Evolutionary conservation across 2,113 vertebrate species (phyloP).

Genomic region (Gopherus flavomarginatus): DNA sequence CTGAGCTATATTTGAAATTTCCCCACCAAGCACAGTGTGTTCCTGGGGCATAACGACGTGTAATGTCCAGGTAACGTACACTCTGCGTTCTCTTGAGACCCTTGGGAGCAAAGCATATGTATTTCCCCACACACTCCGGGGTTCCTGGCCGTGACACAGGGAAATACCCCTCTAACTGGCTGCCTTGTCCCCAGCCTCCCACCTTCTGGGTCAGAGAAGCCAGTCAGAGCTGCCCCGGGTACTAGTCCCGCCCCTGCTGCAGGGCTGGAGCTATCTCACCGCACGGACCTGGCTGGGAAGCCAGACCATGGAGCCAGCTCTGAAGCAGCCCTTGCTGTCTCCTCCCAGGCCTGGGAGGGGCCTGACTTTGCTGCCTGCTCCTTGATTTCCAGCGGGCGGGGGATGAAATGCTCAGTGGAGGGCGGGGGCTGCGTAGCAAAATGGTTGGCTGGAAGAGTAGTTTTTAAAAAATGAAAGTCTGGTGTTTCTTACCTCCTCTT

Average conservation of each 20-base stretch:
- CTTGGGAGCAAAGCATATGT: background rate
- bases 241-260: background rate
- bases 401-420: no score
- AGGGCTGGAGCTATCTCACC: background rate
- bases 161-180: background rate
- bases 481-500: background rate
- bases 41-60: background rate
- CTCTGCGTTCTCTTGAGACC: background rate
- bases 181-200: background rate
- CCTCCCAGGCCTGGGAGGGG: background rate
- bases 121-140: background rate
- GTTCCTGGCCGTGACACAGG: background rate
- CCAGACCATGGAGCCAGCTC: background rate
- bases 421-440: background rate
- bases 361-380: no score
- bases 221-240: no score
- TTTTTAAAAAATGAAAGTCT: no score
- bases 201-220: background rate
- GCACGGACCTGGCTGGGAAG: background rate
- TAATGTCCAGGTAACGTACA: background rate
- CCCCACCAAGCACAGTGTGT: background rate
- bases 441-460: background rate
- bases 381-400: background rate
- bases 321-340: background rate
- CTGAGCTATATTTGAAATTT: background rate